Evolutionary conservation across 1,140 invertebrate species (phyloP), one percentile per base, ranked within the genome.

Genomic region (Saccostrea cuccullata): DNA sequence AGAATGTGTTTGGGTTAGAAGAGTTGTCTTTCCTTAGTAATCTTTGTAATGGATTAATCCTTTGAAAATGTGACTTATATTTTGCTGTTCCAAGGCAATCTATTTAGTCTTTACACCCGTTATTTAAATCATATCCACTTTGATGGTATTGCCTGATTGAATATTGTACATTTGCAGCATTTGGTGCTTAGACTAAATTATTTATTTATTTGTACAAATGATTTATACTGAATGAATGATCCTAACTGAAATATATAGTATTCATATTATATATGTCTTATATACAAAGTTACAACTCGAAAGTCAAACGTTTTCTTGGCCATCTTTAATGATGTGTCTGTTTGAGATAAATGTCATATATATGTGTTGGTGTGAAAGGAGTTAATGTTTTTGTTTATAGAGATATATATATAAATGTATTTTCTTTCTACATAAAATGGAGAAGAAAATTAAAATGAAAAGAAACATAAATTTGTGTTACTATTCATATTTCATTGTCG

Each of bases 121-220:
- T 23, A 77, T 77, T 8, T 20, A 67, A 67, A 20, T 23, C 23
- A n/a, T n/a, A 67, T 67, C 36, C 36, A 40, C 36, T 40, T 36
- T 13, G 36, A 55, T 47, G 40, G 36, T 11, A 83, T 13, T 15
- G 17, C 20, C 11, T 83, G 82, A 40, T 47, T 36, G 82, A 47
- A 47, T 5, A 83, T 83, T 83, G 47, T 30, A 36, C 36, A 82
- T 26, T 23, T 26, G 56, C 83, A 84, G 55, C 20, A 11, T 56
- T 26, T 55, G 55, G 83, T 56, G 83, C 55, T 15, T 84, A 30
- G 13, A 17, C 17, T 56, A 84, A 56, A 26, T 26, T 56, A 84
- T 84, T 55, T 84, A 84, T 84, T 84, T 84, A 84, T 84, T 84
- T 58, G 55, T 84, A 84, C 56, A 84, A 56, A 84, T 26, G 83